Evolutionary conservation across 2,113 vertebrate genomes (phyloP).

Genomic region (Mystacornis crossleyi): DNA sequence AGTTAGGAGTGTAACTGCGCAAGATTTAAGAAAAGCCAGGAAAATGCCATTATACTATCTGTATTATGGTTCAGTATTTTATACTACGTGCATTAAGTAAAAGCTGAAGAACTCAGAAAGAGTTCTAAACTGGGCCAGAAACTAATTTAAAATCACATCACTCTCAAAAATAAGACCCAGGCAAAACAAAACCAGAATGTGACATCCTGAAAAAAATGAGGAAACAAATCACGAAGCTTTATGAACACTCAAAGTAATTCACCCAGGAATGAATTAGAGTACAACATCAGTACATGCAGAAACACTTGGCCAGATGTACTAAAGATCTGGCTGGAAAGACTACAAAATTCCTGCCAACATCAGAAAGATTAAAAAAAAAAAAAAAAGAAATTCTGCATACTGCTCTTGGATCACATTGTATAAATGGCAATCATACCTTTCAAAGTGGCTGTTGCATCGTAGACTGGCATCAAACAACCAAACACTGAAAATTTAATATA

Average conservation of each 20-base stretch:
- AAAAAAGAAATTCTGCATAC: not conserved
- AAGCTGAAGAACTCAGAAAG: not conserved
- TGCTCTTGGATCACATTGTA: not conserved
- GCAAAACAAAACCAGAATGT: not conserved
- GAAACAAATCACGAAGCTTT: not conserved
- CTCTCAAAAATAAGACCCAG: not conserved
- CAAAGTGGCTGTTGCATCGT: not conserved
- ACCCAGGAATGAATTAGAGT: not conserved
- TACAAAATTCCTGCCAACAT: not conserved
- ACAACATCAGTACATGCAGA: not conserved
- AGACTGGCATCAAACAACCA: not conserved
- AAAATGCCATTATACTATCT: not conserved
- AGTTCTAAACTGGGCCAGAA: not conserved
- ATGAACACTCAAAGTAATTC: not conserved
- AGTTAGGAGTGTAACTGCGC: not conserved
- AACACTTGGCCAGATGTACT: not conserved
- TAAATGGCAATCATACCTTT: not conserved
- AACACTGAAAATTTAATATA: not conserved
- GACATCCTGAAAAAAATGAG: not conserved
- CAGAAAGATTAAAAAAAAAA: not conserved
- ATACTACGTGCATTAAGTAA: not conserved
- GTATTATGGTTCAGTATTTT: not conserved
- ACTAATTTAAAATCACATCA: not conserved
- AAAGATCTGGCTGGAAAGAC: not conserved
- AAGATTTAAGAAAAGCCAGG: not conserved